These are phyloP conservation scores for Leptopilina myrica DNA, from an alignment of 2,888 invertebrate species.

Conservation along the genomic window DNA sequence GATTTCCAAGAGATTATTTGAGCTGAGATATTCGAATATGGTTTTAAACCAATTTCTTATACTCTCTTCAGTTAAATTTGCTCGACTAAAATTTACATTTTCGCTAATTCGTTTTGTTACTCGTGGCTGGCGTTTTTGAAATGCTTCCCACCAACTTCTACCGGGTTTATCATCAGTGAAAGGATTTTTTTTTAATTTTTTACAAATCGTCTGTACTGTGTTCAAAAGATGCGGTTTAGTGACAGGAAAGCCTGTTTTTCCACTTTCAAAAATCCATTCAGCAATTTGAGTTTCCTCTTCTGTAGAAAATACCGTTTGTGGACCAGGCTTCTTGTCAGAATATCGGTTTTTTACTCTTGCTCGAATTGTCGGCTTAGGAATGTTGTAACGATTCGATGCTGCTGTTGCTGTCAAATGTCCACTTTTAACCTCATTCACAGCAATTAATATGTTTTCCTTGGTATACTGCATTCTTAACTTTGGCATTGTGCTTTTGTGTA, in stretches of 20 bases:
- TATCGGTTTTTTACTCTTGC: constrained; percentile 2
- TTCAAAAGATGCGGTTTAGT: constrained; percentile 51
- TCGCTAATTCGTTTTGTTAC: constrained; percentile 57
- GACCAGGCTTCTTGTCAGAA: no score
- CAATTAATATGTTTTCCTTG: not conserved
- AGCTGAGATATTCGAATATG: constrained; percentile 53
- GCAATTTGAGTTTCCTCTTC: no score
- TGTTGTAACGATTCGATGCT: not conserved
- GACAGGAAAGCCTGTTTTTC: constrained; percentile 50
- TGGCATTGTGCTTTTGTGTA: not conserved
- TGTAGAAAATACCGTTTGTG: no score
- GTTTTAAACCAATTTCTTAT: constrained; percentile 59
- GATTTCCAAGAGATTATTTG: constrained; percentile 53
- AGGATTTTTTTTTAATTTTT: constrained; percentile 33
- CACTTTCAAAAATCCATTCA: no score
- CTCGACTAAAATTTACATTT: constrained; percentile 58
- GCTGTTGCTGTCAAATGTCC: not conserved
- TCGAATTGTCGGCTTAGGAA: constrained; percentile 24
- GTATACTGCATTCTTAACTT: constrained; percentile 11
- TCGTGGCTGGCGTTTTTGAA: constrained; percentile 59
- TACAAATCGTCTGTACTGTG: constrained; percentile 45
- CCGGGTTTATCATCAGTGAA: constrained; percentile 62
- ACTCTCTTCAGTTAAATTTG: constrained; percentile 59
- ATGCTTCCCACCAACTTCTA: constrained; percentile 59
- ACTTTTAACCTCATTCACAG: constrained; percentile 16